phyloP scores from a whole-genome alignment of 2,113 vertebrate genomes.

The Melospiza georgiana region DNA sequence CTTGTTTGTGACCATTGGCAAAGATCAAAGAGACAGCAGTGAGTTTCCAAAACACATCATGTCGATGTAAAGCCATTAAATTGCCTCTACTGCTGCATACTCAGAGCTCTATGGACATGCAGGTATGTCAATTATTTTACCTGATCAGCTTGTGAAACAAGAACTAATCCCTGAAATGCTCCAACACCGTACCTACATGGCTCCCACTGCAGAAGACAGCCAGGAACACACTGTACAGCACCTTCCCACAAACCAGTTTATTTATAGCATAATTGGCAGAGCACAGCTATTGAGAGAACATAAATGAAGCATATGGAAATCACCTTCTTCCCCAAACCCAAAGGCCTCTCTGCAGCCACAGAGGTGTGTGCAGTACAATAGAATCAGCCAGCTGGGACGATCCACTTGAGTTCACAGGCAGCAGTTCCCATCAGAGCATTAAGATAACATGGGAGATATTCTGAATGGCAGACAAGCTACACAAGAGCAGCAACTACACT shows the following conservation, averaged over 20 bases:
- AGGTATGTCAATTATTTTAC: not conserved
- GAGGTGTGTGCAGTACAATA: not conserved
- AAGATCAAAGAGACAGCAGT: not conserved
- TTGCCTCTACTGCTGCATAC: not conserved
- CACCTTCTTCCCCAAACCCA: not conserved
- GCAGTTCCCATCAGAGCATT: not conserved
- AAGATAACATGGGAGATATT: not conserved
- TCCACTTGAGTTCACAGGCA: not conserved
- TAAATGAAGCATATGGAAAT: not conserved
- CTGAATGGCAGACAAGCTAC: not conserved
- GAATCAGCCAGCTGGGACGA: not conserved
- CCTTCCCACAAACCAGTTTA: not conserved
- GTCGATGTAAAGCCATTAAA: not conserved
- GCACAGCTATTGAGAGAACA: not conserved
- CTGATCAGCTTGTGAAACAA: not conserved
- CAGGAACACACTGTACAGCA: not conserved
- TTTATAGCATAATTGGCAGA: not conserved
- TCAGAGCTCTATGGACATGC: not conserved
- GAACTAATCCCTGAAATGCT: not conserved
- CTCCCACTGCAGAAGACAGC: not conserved
- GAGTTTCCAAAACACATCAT: not conserved
- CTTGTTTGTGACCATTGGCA: not conserved
- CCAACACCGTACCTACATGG: not conserved
- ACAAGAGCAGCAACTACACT: not conserved
- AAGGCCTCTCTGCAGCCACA: not conserved